These are phyloP conservation scores for Oscheius sp. DNA, from an alignment of 1,140 invertebrate genomes.

Conservation along the genomic window DNA sequence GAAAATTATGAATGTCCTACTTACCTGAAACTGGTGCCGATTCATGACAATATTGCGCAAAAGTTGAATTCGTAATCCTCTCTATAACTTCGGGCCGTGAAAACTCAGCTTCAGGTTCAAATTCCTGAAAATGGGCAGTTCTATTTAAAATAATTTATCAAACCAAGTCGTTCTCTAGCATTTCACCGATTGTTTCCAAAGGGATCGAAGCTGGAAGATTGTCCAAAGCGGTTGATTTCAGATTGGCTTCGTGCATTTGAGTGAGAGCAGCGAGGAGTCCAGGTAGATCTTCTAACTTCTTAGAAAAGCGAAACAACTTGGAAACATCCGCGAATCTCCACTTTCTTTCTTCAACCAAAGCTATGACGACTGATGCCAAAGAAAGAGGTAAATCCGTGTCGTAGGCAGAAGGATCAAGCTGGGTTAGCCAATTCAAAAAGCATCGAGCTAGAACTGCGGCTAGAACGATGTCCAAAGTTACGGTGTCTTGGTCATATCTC, in stretches of 20 bases:
- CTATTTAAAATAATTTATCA: neutral
- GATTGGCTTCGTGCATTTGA: neutral
- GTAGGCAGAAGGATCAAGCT: too few species aligned
- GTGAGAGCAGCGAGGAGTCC: neutral
- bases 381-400: too few species aligned
- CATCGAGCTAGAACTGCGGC: too few species aligned
- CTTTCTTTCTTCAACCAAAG: neutral
- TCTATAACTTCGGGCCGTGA: neutral
- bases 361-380: too few species aligned
- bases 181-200: neutral
- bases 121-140: neutral
- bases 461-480: too few species aligned
- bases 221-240: neutral
- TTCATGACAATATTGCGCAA: neutral
- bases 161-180: neutral
- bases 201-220: neutral
- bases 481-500: too few species aligned
- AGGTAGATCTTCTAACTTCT: neutral
- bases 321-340: neutral
- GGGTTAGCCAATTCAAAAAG: too few species aligned
- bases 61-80: neutral
- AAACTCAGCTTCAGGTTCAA: neutral
- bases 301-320: neutral
- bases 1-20: neutral
- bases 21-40: neutral